Percentiles rank a stretch among this genome's conserved stretches.
Evolutionary conservation across 1,140 invertebrate genomes (phyloP).

Genomic region (Ceratina calcarata): DNA sequence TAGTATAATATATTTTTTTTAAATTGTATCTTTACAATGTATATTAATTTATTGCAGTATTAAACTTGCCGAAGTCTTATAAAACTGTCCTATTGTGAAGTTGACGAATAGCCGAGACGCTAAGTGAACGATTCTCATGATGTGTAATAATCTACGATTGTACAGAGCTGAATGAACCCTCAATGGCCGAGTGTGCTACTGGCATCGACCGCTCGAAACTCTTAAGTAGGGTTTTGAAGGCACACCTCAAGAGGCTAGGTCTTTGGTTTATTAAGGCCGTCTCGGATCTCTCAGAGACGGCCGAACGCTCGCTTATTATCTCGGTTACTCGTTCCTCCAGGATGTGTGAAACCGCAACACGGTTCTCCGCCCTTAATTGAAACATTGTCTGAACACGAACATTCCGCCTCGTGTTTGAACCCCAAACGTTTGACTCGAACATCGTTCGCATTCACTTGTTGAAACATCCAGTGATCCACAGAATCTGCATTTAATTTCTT

Average conservation of each 20-base stretch:
- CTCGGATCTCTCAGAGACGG: constrained; percentile 32
- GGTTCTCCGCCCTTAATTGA: constrained; percentile 42
- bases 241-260: constrained; percentile 29
- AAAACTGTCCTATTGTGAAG: too few species aligned
- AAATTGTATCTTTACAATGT: too few species aligned
- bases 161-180: not conserved
- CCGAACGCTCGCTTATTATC: constrained; percentile 51
- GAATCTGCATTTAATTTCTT: not conserved
- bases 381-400: constrained; percentile 52
- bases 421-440: too few species aligned
- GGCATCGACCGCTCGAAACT: constrained; percentile 34
- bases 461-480: not conserved
- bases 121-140: not conserved
- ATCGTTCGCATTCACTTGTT: not conserved
- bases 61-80: too few species aligned
- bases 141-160: not conserved
- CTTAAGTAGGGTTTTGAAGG: constrained; percentile 32
- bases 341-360: constrained; percentile 36
- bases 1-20: too few species aligned
- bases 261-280: constrained; percentile 53
- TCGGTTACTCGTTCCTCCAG: constrained; percentile 15
- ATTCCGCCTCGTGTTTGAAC: constrained; percentile 14
- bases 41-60: too few species aligned
- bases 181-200: not conserved
- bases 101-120: too few species aligned